Evolutionary conservation across 2,888 invertebrate genomes (phyloP), one percentile per base, ranked within the genome.

Genomic region (Nemapogon koenigi): DNA sequence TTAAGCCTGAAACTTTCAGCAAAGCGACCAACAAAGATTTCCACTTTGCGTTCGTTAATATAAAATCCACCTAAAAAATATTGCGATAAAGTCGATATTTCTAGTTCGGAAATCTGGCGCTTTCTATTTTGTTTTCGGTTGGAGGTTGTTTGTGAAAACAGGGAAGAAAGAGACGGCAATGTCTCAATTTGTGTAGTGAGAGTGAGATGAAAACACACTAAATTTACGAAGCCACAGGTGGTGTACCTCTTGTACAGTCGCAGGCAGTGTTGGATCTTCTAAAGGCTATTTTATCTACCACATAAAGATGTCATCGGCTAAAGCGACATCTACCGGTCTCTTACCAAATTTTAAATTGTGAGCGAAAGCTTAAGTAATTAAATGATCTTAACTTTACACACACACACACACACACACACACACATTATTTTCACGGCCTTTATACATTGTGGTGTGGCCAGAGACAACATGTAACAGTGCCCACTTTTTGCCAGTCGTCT

Each of bases 211-310:
- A 53, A 54, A 66, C 63, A 73, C 64, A 68, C 70, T 69, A 78
- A 78, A 78, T 75, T 78, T 75, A 72, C 72, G 65, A 62, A 76
- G 73, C 78, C 65, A 78, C 78, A 78, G 78, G 78, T 78, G 76
- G 73, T 67, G 69, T 55, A 68, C 76, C 73, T 70, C 66, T 71
- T 31, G 73, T 68, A 75, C 67, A 59, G 60, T 41, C 47, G 48
- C 53, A 59, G 49, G 64, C 41, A 17, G 43, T 42, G 43, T 42
- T 60, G 61, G 59, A 49, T 39, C 16, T 7, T 18, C 40, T n/a
- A n/a, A n/a, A n/a, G n/a, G n/a, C n/a, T n/a, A n/a, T n/a, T n/a
- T n/a, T n/a, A n/a, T n/a, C n/a, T n/a, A n/a, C n/a, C n/a, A n/a
- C n/a, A n/a, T n/a, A n/a, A n/a, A n/a, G n/a, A n/a, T n/a, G n/a